Percentiles rank a stretch among this genome's conserved stretches.
Evolutionary conservation across 2,888 invertebrate genomes (phyloP).

Genomic region (Tolmerus cingulatus): DNA sequence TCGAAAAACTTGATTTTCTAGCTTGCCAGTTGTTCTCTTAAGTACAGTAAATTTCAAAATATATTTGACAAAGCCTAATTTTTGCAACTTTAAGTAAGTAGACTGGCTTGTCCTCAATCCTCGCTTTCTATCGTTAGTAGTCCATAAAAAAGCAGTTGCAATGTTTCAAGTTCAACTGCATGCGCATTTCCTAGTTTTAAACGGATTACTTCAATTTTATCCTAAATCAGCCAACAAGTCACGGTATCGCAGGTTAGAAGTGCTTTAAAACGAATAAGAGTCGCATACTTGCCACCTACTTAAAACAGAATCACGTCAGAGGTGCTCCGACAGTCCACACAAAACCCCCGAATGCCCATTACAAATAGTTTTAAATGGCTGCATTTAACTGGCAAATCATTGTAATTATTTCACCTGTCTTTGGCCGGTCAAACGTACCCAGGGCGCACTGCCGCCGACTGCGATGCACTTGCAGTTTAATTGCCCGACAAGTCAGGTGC

Average conservation of each 20-base stretch:
- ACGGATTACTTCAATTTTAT: not conserved
- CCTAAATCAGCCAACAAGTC: not conserved
- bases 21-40: not conserved
- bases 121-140: not conserved
- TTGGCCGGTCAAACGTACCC: not conserved
- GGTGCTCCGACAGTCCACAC: not conserved
- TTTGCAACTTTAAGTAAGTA: not conserved
- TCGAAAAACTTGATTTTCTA: not conserved
- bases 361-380: not conserved
- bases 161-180: not conserved
- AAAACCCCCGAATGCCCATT: not conserved
- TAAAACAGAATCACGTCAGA: not conserved
- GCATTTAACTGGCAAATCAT: not conserved
- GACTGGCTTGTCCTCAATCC: not conserved
- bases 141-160: not conserved
- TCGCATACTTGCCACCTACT: not conserved
- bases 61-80: not conserved
- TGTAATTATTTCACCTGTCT: not conserved
- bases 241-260: not conserved
- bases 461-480: not conserved
- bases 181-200: not conserved
- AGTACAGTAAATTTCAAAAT: not conserved
- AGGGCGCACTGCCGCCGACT: not conserved
- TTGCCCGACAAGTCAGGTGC: not conserved
- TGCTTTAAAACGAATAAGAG: not conserved